Percentiles rank a stretch among this genome's conserved stretches.
Conservation (phyloP, 2,888 invertebrate genomes). For the Caenorhabditis sp. region DNA sequence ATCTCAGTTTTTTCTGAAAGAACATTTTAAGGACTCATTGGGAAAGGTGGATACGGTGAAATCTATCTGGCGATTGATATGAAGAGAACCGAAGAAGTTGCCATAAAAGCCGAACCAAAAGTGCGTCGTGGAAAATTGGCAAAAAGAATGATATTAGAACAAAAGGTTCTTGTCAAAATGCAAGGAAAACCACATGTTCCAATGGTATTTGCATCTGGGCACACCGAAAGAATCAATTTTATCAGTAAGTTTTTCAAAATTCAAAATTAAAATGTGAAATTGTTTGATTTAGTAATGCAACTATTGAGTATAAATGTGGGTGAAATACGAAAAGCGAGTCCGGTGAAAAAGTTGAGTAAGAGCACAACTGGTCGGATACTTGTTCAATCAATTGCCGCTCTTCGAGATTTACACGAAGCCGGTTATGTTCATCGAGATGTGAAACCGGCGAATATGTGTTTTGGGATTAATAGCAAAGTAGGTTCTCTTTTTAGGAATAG, state of each 20-base stretch:
- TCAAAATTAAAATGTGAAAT: background rate
- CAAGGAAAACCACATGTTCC: conserved; percentile 59
- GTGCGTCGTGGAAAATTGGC: conserved; percentile 43
- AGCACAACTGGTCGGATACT: conserved; percentile 16
- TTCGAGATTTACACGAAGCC: conserved; percentile 57
- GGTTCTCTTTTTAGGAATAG: background rate
- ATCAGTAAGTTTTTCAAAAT: conserved; percentile 16
- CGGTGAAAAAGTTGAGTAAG: conserved; percentile 47
- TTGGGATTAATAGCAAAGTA: conserved; percentile 49
- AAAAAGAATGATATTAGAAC: conserved; percentile 59
- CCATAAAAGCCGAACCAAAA: conserved; percentile 58
- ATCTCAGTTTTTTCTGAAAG: background rate
- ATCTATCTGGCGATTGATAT: conserved; percentile 55
- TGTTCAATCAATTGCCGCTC: conserved; percentile 52
- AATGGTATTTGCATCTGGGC: conserved; percentile 50
- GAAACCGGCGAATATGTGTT: conserved; percentile 64
- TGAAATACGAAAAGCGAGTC: conserved; percentile 55
- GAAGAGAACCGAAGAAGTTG: conserved; percentile 44
- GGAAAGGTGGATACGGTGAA: conserved; percentile 56
- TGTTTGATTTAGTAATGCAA: conserved; percentile 51
- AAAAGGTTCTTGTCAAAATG: conserved; percentile 47
- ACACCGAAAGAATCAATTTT: conserved; percentile 34
- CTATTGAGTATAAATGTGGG: conserved; percentile 59
- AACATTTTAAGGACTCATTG: conserved; percentile 8
- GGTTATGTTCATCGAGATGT: conserved; percentile 58